Conservation (phyloP, 2,113 vertebrate genomes). For the Paradoxurus hermaphroditus region DNA sequence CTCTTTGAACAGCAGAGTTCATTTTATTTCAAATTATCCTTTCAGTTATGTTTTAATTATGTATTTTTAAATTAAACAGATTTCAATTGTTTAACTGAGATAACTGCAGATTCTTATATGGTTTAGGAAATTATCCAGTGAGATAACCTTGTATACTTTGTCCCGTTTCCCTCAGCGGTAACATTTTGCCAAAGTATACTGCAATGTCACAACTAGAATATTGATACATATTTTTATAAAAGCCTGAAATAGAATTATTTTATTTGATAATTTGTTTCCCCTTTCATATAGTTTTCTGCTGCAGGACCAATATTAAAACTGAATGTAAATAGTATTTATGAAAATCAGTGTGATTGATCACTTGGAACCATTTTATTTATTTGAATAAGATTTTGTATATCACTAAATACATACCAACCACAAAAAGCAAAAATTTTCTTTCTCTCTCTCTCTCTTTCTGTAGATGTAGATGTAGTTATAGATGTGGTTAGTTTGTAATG, state of each 20-base stretch:
- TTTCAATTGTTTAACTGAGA: not conserved
- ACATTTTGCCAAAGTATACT: not conserved
- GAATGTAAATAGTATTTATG: not conserved
- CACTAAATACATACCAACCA: not conserved
- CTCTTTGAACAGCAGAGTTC: not conserved
- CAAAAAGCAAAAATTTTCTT: not conserved
- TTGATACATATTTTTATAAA: not conserved
- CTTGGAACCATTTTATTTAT: not conserved
- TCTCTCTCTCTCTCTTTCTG: not conserved
- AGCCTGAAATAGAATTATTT: not conserved
- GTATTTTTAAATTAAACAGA: not conserved
- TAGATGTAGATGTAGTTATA: not conserved
- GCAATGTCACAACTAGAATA: not conserved
- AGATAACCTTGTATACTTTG: not conserved
- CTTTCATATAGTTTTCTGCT: not conserved
- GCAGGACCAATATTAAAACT: not conserved
- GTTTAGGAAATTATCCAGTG: not conserved
- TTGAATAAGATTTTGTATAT: not conserved
- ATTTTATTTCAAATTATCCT: not conserved
- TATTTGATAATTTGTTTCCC: not conserved
- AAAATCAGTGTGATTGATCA: not conserved
- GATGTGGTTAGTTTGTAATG: not conserved
- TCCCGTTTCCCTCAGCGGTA: not conserved
- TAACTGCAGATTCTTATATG: not conserved
- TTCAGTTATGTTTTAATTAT: not conserved